Evolutionary conservation across 1,140 invertebrate species (phyloP).

Genomic region (Homarus americanus): DNA sequence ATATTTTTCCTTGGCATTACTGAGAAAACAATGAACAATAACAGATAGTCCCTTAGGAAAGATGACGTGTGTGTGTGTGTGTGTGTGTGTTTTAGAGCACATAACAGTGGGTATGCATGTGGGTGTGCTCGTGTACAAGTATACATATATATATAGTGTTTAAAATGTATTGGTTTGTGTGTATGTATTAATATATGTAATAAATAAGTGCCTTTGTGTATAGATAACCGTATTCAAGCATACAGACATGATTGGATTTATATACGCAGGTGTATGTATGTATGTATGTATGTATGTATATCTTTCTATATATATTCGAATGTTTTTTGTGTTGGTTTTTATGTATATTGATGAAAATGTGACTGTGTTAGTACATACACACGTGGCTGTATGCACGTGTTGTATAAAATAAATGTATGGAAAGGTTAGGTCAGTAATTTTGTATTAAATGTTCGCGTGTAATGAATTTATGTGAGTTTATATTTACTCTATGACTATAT

Average conservation of each 20-base stretch:
- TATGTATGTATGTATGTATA: conserved; percentile 2
- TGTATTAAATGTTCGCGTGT: too few relatives aligned
- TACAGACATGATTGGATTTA: not conserved
- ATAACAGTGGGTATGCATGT: conserved; percentile 12
- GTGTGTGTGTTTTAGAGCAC: too few relatives aligned
- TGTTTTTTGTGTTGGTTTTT: not conserved
- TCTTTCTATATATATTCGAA: too few relatives aligned
- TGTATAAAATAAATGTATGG: too few relatives aligned
- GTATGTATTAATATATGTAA: not conserved
- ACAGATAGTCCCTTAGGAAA: too few relatives aligned
- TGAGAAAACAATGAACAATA: too few relatives aligned
- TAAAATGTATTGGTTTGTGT: conserved; percentile 3
- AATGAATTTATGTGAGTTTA: not conserved
- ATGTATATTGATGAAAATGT: not conserved
- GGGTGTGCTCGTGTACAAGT: not conserved
- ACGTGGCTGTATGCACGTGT: too few relatives aligned
- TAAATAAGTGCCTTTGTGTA: not conserved
- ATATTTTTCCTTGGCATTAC: too few relatives aligned
- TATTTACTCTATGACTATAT: too few relatives aligned
- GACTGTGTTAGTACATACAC: not conserved
- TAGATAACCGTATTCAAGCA: not conserved
- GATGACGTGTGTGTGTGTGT: too few relatives aligned
- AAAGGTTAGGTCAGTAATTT: too few relatives aligned
- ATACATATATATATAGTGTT: too few relatives aligned
- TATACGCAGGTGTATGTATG: not conserved